A percentile compares a stretch with the other conserved stretches of the same genome.
phyloP scores from a whole-genome alignment of 2,113 vertebrate genomes.

The Delphinapterus leucas region DNA sequence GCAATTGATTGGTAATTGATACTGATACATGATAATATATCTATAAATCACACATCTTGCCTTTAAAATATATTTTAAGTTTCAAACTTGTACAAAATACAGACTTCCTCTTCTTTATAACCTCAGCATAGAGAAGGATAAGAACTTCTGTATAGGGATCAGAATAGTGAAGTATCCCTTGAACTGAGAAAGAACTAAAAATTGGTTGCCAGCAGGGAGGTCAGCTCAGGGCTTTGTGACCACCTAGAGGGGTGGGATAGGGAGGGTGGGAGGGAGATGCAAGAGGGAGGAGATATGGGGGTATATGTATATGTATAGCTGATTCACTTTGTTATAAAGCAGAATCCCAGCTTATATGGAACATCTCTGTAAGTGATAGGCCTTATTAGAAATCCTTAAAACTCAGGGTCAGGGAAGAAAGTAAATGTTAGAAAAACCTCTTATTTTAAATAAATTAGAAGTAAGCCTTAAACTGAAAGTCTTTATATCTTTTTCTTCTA shows the following conservation, averaged over 20 bases:
- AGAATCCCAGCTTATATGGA: background rate
- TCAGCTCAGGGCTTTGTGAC: too few relatives aligned
- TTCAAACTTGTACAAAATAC: background rate
- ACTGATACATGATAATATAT: background rate
- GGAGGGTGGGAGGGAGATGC: too few relatives aligned
- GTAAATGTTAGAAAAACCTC: background rate
- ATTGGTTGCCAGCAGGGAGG: background rate
- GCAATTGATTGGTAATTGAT: background rate
- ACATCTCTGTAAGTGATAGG: background rate
- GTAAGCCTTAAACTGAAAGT: background rate
- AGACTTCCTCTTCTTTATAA: background rate
- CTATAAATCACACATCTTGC: background rate
- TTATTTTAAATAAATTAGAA: background rate
- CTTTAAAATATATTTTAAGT: background rate
- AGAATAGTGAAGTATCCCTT: background rate
- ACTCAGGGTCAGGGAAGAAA: background rate
- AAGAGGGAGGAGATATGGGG: too few relatives aligned
- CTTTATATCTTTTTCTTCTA: background rate
- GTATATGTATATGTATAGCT: too few relatives aligned
- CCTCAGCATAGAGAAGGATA: background rate
- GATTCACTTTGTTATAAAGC: too few relatives aligned
- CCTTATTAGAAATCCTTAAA: background rate
- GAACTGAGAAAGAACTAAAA: background rate
- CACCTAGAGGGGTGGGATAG: too few relatives aligned
- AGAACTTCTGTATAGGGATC: background rate